Base-by-base conservation (phyloP, 2,888 invertebrate genomes). In the Lypha dubia region DNA sequence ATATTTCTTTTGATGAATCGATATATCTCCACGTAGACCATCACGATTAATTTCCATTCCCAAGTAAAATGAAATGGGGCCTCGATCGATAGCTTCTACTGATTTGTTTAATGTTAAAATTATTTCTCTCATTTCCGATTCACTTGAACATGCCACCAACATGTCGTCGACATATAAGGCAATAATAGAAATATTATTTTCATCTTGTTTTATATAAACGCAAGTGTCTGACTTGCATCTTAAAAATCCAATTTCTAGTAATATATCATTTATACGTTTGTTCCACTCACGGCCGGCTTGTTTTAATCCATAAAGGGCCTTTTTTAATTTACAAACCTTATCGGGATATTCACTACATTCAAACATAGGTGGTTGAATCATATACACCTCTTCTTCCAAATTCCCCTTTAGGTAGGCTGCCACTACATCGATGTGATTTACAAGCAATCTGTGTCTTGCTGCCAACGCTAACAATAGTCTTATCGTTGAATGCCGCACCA, bases 401-500 rank as follows among this genome's bases (percentile, higher is more conserved):
- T 53, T 53, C 0, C 7, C 24, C 6, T 53, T 53, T 15, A 53
- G 28, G 6, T 24, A 53, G 6, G 53, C 28, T 7, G 28, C 24
- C 6, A 53, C 53, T 22, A 51, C 22, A 22, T 51, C 51, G 4
- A 51, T 22, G 13, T 46, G 46, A 44, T 44, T 44, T n/a, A 44
- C 44, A 15, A 44, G n/a, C 41, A 41, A 41, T 41, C 15, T 41
- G 41, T 41, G 41, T 15, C 15, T 15, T 15, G 44, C 44, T n/a
- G 44, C 3, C n/a, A 44, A 44, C n/a, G 44, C 44, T 44, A 44
- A 44, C 7, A n/a, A n/a, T 44, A 44, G n/a, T n/a, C n/a, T 44
- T n/a, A 44, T 44, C n/a, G 44, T 44, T 44, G 44, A 44, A n/a
- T 44, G 44, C 44, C 44, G 15, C n/a, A 44, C n/a, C n/a, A 44